Conservation (phyloP, 2,888 invertebrate species). For the Augiades crinisus region DNA sequence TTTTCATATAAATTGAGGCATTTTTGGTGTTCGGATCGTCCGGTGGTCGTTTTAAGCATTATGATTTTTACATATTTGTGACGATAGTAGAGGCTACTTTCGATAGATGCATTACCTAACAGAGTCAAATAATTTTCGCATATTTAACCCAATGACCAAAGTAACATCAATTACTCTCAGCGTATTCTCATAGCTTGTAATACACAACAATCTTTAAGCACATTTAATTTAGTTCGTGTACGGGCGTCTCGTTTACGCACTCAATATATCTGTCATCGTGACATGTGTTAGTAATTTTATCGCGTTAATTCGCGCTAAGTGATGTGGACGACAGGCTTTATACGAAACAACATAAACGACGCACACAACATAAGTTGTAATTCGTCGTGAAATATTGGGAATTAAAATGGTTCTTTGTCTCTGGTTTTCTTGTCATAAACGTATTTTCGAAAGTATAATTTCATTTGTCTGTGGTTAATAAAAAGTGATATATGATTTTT, state of each 20-base stretch:
- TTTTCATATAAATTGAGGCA: no score
- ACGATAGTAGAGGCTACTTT: no score
- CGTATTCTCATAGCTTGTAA: slow-evolving; percentile 10
- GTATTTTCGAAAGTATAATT: slow-evolving; percentile 39
- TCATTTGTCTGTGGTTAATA: slow-evolving; percentile 37
- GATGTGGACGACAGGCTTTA: slow-evolving; percentile 39
- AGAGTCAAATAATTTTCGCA: no score
- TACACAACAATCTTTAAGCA: slow-evolving; percentile 4
- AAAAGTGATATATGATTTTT: slow-evolving; percentile 5
- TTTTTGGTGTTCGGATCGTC: no score
- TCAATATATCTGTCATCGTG: slow-evolving; percentile 59
- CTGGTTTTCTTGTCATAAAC: slow-evolving; percentile 3
- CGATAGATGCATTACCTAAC: no score
- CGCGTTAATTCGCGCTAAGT: slow-evolving; percentile 51
- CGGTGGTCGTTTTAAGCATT: no score
- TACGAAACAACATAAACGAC: slow-evolving; percentile 33
- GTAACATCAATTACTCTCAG: no score
- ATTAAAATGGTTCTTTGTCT: not conserved
- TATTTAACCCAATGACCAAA: no score
- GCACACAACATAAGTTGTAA: slow-evolving; percentile 29
- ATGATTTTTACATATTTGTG: no score
- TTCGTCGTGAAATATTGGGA: slow-evolving; percentile 24
- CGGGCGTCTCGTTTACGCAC: slow-evolving; percentile 33
- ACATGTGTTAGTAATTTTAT: slow-evolving; percentile 61
- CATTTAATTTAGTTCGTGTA: slow-evolving; percentile 30